Conservation (phyloP, 1,140 invertebrate genomes). For the Trinorchestia longiramus region DNA sequence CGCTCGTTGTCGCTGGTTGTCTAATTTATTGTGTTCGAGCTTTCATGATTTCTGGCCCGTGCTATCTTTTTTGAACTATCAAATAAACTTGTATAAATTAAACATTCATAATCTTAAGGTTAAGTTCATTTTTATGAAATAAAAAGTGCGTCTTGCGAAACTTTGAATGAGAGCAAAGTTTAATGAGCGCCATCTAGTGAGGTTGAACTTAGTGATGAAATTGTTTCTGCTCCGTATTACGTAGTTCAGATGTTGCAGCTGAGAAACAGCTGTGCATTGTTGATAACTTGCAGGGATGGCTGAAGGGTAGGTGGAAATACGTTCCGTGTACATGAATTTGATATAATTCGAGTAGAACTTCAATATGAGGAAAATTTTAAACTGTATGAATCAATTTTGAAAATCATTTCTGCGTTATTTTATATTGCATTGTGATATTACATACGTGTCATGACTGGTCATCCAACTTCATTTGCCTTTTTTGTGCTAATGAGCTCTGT, state of each 20-base stretch:
- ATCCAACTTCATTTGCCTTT: too few relatives aligned
- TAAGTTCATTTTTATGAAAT: background rate
- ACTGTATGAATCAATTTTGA: background rate
- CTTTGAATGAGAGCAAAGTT: background rate
- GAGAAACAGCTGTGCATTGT: constrained; percentile 9
- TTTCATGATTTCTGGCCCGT: too few relatives aligned
- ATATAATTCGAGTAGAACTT: background rate
- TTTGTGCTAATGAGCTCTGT: too few relatives aligned
- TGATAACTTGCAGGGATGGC: constrained; percentile 47
- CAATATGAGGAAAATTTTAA: too few relatives aligned
- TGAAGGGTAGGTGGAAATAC: constrained; percentile 10
- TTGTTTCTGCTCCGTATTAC: constrained; percentile 32
- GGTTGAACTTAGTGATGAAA: constrained; percentile 28
- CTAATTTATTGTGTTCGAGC: too few relatives aligned
- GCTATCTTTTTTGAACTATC: too few relatives aligned
- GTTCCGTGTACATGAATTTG: background rate
- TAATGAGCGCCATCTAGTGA: background rate
- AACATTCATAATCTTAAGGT: background rate
- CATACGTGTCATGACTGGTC: background rate
- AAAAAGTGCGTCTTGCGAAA: background rate
- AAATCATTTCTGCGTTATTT: background rate
- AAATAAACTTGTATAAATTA: too few relatives aligned
- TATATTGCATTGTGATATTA: background rate
- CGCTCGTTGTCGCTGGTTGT: too few relatives aligned
- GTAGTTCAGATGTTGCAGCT: background rate